Evolutionary conservation across 2,888 invertebrate genomes (phyloP).

Genomic region (Anagyrus pseudococci): DNA sequence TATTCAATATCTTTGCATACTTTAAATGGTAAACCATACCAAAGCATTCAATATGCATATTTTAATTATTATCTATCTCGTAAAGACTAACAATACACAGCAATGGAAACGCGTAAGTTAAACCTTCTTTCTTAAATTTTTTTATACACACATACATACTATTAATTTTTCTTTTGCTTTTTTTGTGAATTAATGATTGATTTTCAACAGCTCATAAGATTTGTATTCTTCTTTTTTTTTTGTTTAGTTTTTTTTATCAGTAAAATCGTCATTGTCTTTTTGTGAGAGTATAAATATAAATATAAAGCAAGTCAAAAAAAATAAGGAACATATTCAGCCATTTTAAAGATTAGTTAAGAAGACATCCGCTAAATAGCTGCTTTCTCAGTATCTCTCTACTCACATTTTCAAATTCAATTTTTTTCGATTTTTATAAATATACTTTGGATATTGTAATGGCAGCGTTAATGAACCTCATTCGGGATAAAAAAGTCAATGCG

Average conservation of each 20-base stretch:
- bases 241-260: constrained; percentile 7
- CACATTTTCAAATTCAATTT: constrained; percentile 3
- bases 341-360: constrained; percentile 26
- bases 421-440: constrained; percentile 35
- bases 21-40: constrained; percentile 55
- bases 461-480: constrained; percentile 38
- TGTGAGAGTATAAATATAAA: constrained; percentile 28
- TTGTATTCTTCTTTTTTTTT: constrained; percentile 18
- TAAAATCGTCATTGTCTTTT: constrained; percentile 3
- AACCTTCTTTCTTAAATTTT: constrained; percentile 41
- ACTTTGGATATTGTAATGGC: constrained; percentile 41
- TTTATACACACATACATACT: constrained; percentile 22
- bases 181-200: constrained; percentile 50
- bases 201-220: constrained; percentile 41
- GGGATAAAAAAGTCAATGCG: constrained; percentile 43
- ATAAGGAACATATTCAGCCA: constrained; percentile 34
- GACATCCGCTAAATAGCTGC: constrained; percentile 20
- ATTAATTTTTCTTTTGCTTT: constrained; percentile 26
- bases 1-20: constrained; percentile 41
- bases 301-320: constrained; percentile 32
- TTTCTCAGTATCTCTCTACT: constrained; percentile 20
- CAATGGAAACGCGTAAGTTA: constrained; percentile 48
- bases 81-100: constrained; percentile 53
- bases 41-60: constrained; percentile 63
- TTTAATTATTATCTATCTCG: constrained; percentile 59